Base-by-base conservation (phyloP, 2,888 invertebrate species). In the Agriotes lineatus region DNA sequence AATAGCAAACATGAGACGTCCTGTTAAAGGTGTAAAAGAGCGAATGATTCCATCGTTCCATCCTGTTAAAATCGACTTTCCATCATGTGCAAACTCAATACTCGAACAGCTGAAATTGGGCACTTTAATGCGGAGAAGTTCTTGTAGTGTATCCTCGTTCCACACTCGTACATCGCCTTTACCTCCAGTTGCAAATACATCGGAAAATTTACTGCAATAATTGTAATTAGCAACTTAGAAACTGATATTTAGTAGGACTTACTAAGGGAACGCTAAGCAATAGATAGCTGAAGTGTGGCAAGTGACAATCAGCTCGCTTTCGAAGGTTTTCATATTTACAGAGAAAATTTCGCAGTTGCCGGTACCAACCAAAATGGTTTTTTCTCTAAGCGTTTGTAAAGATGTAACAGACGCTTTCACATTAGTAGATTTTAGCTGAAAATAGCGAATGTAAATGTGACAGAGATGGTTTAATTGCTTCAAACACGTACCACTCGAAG, bases 161-260 rank as follows among this genome's bases (percentile, higher is more conserved):
- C 97, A 97, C 69, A 97, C 89, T 63, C 97, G 88, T 56, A 97
- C 91, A 76, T 93, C 93, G 77, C 96, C 91, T 78, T 91, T 89
- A 61, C 96, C 93, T 37, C 92, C 93, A 0, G 96, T 96, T 37
- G 95, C 95, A 84, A 97, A 96, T 63, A 96, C 92, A 64, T 93
- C 91, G 0, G 94, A 92, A 84, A 91, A 92, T 69, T 91, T 88
- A 65, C 95, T 95, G 77, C 19, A 59, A 9, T 9, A 61, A 35
- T 12, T 19, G n/a, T 6, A 20, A 35, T n/a, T n/a, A n/a, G n/a
- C n/a, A n/a, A n/a, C n/a, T n/a, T n/a, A n/a, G n/a, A n/a, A n/a
- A n/a, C n/a, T n/a, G n/a, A n/a, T n/a, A n/a, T n/a, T n/a, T n/a
- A n/a, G n/a, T n/a, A n/a, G 12, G 9, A 82, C 88, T 88, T 85